Percentiles rank a stretch among this genome's conserved stretches.
These are phyloP conservation scores for Archaeoteleia sp. DNA, from an alignment of 2,888 invertebrate genomes.

Conservation along the genomic window DNA sequence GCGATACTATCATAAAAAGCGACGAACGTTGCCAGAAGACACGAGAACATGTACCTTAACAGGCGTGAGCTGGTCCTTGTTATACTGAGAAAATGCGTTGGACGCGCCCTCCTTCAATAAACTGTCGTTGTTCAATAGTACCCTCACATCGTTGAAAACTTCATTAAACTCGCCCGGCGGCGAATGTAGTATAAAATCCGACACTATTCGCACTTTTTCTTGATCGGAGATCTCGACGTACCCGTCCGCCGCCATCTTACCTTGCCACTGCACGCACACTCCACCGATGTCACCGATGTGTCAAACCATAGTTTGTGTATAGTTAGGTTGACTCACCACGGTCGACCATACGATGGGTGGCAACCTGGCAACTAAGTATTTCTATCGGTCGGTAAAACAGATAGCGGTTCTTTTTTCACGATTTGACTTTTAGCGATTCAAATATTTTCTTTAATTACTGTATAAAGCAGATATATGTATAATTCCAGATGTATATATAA, in stretches of 20 bases:
- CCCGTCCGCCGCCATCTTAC: constrained; percentile 90
- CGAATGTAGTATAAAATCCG: constrained; percentile 98
- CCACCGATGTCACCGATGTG: constrained; percentile 64
- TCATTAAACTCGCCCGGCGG: constrained; percentile 99
- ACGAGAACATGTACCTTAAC: constrained; percentile 78
- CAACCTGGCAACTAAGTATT: constrained; percentile 8
- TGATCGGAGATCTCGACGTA: constrained; percentile 90
- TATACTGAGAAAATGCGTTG: constrained; percentile 98
- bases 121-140: constrained; percentile 94
- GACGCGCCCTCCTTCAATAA: constrained; percentile 97
- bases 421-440: too few species aligned
- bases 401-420: too few species aligned
- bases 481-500: too few species aligned
- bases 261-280: constrained; percentile 61
- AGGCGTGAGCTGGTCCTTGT: constrained; percentile 99
- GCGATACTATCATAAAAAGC: constrained; percentile 55
- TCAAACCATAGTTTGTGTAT: constrained; percentile 67
- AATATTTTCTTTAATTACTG: too few species aligned
- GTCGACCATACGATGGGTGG: constrained; percentile 1
- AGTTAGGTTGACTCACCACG: constrained; percentile 35
- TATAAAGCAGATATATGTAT: too few species aligned
- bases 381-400: background rate
- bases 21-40: constrained; percentile 47
- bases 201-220: constrained; percentile 96
- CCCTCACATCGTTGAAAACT: constrained; percentile 97